Percentiles rank a stretch among this genome's conserved stretches.
These are phyloP conservation scores for Drosophila cardini DNA, from an alignment of 1,140 invertebrate species.

Conservation along the genomic window DNA sequence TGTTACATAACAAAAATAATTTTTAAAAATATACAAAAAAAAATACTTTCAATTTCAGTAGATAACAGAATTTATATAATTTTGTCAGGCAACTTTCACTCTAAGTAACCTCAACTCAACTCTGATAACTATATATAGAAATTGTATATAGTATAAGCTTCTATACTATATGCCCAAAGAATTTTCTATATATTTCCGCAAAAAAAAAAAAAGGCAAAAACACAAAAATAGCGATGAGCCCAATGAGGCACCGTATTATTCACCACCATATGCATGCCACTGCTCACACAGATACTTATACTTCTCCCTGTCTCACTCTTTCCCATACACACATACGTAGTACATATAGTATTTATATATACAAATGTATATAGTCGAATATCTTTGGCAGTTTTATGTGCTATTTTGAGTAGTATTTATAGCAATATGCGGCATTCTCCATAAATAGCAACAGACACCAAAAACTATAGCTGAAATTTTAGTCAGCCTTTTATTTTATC, in stretches of 20 bases:
- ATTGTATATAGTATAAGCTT: conserved; percentile 30
- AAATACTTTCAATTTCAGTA: conserved; percentile 34
- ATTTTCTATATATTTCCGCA: conserved; percentile 57
- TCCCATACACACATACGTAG: conserved; percentile 32
- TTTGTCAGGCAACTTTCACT: conserved; percentile 18
- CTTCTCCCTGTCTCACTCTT: background rate
- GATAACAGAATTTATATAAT: conserved; percentile 33
- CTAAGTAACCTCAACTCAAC: conserved; percentile 24
- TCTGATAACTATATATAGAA: conserved; percentile 22
- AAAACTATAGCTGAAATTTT: conserved; percentile 24
- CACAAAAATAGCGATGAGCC: conserved; percentile 79
- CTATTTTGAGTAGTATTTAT: conserved; percentile 56
- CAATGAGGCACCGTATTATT: conserved; percentile 69
- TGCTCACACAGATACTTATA: conserved; percentile 14
- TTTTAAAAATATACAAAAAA: background rate
- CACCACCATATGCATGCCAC: conserved; percentile 44
- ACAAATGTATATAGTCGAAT: conserved; percentile 37
- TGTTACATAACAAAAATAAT: conserved; percentile 20
- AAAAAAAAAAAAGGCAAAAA: conserved; percentile 26
- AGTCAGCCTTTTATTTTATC: conserved; percentile 17
- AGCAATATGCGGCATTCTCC: conserved; percentile 66
- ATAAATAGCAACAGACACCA: conserved; percentile 67
- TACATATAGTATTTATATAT: too few species aligned
- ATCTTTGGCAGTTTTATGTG: conserved; percentile 36
- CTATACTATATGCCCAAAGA: background rate